Conservation (phyloP, 2,888 invertebrate genomes). For the Alloscopus bannaensis region DNA sequence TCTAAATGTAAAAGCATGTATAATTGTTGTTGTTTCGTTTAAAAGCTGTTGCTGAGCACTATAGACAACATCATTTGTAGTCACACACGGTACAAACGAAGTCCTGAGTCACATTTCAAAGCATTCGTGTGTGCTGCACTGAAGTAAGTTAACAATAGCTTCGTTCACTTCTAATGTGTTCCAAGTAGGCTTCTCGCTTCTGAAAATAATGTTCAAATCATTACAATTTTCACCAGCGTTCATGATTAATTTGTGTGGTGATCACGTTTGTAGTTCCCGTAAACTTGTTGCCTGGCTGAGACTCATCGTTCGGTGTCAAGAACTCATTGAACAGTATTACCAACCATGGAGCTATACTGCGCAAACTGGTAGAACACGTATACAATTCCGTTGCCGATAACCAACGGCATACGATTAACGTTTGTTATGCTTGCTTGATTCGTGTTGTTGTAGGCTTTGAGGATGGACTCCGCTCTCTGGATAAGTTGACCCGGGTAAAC, state of each 20-base stretch:
- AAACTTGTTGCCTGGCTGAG: conserved; percentile 96
- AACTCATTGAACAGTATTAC: conserved; percentile 87
- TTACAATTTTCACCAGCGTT: no score
- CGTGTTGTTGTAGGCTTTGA: conserved; percentile 89
- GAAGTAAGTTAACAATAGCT: conserved; percentile 84
- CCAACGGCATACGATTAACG: neutral
- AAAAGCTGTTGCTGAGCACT: conserved; percentile 88
- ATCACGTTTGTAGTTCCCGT: conserved; percentile 84
- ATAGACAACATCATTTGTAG: conserved; percentile 94
- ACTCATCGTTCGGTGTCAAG: conserved; percentile 91
- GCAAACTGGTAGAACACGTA: conserved; percentile 83
- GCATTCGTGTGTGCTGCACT: conserved; percentile 97
- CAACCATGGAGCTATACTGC: conserved; percentile 96
- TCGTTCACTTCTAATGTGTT: conserved; percentile 8
- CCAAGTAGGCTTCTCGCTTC: neutral
- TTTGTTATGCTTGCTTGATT: no score
- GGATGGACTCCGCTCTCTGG: conserved; percentile 93
- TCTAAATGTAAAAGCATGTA: neutral
- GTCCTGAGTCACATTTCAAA: conserved; percentile 97
- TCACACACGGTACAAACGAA: conserved; percentile 94
- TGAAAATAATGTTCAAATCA: no score
- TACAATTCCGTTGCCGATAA: neutral
- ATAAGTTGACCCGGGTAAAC: conserved; percentile 87
- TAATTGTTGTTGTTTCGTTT: neutral
- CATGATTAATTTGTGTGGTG: no score